A percentile compares a stretch with the other conserved stretches of the same genome.
phyloP scores from a whole-genome alignment of 2,797 vertebrate genomes.

The Lepidocolaptes lacrymiger region DNA sequence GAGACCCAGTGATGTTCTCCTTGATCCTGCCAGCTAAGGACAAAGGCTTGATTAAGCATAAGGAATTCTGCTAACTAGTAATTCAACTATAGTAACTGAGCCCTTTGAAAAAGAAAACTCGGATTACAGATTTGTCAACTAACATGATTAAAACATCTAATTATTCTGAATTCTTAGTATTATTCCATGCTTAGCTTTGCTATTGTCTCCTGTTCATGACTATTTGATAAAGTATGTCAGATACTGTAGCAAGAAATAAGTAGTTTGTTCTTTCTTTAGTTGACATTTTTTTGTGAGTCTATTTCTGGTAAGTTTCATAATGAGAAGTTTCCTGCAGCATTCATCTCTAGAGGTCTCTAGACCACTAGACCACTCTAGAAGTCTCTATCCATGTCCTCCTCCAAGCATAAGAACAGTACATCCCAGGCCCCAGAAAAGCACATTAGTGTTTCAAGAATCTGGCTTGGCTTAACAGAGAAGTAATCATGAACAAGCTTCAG shows the following conservation, averaged over 20 bases:
- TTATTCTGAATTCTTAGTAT: background rate
- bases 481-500: background rate
- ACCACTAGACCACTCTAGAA: background rate
- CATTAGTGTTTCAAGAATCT: background rate
- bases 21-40: background rate
- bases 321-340: background rate
- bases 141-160: background rate
- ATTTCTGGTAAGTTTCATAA: background rate
- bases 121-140: background rate
- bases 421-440: background rate
- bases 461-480: background rate
- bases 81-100: background rate
- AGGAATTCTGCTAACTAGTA: background rate
- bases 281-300: background rate
- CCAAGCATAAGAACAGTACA: background rate
- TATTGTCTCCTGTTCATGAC: background rate
- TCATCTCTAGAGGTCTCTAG: no score
- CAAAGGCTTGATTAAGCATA: background rate
- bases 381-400: background rate
- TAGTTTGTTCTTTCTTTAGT: background rate
- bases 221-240: background rate
- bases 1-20: background rate
- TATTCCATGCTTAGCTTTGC: background rate
- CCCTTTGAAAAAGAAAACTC: background rate
- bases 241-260: background rate